Conservation (phyloP, 2,888 invertebrate genomes). For the Dolichopus griseipennis region DNA sequence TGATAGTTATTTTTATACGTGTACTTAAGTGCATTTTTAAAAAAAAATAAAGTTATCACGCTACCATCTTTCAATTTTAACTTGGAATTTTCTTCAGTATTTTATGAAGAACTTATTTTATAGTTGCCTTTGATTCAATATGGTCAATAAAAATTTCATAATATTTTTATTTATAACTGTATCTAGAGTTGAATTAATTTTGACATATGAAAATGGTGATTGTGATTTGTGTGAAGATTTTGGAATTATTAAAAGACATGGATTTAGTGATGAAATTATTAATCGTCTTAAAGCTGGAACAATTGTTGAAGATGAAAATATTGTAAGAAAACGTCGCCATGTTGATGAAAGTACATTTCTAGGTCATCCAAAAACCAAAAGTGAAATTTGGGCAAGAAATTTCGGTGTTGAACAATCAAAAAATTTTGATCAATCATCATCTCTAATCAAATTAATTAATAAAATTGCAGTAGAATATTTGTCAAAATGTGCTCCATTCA, state of each 20-base stretch:
- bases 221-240: background rate
- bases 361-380: slow-evolving; percentile 51
- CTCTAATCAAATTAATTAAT: slow-evolving; percentile 52
- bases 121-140: background rate
- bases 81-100: too few species aligned
- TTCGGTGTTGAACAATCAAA: slow-evolving; percentile 41
- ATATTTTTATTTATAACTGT: background rate
- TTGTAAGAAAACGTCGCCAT: slow-evolving; percentile 31
- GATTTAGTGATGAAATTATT: background rate
- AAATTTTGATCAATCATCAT: slow-evolving; percentile 48
- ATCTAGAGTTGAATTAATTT: background rate
- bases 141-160: background rate
- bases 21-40: too few species aligned
- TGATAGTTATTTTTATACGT: too few species aligned
- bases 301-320: background rate
- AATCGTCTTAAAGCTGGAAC: background rate
- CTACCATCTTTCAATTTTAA: too few species aligned
- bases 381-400: slow-evolving; percentile 48
- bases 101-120: too few species aligned
- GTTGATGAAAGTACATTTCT: slow-evolving; percentile 46
- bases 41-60: too few species aligned
- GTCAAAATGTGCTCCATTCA: slow-evolving; percentile 54
- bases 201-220: background rate
- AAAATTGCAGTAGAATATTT: slow-evolving; percentile 53
- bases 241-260: background rate